These are phyloP conservation scores for Pheosia tremula DNA, from an alignment of 2,888 invertebrate species.

Conservation along the genomic window DNA sequence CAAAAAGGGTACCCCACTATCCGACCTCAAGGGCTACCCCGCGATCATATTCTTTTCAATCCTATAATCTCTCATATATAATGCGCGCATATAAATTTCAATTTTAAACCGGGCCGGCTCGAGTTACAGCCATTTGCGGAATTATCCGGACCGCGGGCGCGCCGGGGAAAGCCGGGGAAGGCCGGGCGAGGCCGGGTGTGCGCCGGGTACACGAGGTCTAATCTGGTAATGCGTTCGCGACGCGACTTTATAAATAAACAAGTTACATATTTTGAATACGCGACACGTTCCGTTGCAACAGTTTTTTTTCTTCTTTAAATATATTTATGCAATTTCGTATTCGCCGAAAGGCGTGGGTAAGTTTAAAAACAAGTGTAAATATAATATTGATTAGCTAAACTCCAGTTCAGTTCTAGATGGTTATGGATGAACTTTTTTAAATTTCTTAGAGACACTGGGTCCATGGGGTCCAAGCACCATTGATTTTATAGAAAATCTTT, in stretches of 20 bases:
- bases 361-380: not conserved
- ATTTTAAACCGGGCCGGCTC: constrained; percentile 79
- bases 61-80: constrained; percentile 76
- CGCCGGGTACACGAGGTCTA: constrained; percentile 37
- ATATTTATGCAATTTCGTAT: constrained; percentile 13
- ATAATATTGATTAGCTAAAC: no score
- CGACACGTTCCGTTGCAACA: constrained; percentile 35
- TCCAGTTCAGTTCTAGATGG: no score
- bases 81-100: constrained; percentile 83
- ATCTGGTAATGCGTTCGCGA: constrained; percentile 69
- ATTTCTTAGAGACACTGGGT: no score
- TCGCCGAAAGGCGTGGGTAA: not conserved
- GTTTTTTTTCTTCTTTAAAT: constrained; percentile 27
- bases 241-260: constrained; percentile 62
- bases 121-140: constrained; percentile 80
- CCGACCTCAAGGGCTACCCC: constrained; percentile 38
- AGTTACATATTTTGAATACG: constrained; percentile 36
- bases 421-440: no score
- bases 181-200: constrained; percentile 29
- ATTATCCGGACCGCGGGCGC: constrained; percentile 59
- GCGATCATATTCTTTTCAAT: constrained; percentile 44
- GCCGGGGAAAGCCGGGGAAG: constrained; percentile 8
- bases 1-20: constrained; percentile 34
- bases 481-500: no score
- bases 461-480: no score